Conservation (phyloP, 2,113 vertebrate genomes). For the Pica pica region DNA sequence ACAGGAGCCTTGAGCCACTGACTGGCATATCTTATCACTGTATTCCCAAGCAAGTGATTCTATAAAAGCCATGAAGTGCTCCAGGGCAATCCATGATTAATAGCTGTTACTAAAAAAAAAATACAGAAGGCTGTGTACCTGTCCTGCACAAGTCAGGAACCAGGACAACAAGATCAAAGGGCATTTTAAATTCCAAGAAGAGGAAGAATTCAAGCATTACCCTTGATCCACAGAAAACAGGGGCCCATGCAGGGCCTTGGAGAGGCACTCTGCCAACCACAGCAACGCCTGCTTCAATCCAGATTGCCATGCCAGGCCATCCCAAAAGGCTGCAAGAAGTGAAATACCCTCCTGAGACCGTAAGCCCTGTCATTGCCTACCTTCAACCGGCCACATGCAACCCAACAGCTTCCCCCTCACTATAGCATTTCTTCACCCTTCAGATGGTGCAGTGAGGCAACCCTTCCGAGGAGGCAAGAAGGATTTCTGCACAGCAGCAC, state of each 20-base stretch:
- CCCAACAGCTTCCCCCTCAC: neutral
- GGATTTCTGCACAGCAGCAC: neutral
- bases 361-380: neutral
- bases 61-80: slow-evolving; percentile 27
- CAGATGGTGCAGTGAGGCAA: neutral
- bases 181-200: neutral
- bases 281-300: neutral
- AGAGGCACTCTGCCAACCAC: neutral
- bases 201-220: neutral
- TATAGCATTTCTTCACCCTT: slow-evolving; percentile 5
- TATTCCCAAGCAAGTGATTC: neutral
- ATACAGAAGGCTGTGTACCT: neutral
- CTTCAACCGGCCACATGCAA: neutral
- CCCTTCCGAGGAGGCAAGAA: neutral
- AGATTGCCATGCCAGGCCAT: neutral
- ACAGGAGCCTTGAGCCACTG: neutral
- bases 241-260: too few species aligned
- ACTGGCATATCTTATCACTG: neutral
- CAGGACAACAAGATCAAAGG: neutral
- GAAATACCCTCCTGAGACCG: neutral
- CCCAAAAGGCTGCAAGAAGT: neutral
- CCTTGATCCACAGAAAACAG: neutral
- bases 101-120: neutral
- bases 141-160: neutral
- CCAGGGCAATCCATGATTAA: neutral